These are phyloP conservation scores for Talpa occidentalis DNA, from an alignment of 2,113 vertebrate species.

Conservation along the genomic window DNA sequence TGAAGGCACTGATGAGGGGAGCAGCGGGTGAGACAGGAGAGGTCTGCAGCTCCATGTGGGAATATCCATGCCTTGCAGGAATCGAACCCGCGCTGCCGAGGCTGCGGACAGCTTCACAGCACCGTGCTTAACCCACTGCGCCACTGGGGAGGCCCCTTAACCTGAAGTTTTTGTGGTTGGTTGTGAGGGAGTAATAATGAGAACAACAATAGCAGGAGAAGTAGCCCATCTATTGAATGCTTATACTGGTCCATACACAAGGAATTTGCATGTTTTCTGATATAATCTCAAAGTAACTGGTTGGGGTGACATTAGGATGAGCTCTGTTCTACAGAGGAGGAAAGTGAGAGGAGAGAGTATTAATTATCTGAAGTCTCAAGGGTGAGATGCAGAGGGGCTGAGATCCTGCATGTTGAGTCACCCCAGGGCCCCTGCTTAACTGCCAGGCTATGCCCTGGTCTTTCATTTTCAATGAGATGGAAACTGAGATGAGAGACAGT, in stretches of 20 bases:
- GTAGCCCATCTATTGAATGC: background rate
- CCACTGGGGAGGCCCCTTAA: too few relatives aligned
- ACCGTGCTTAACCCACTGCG: too few relatives aligned
- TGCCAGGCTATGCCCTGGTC: accelerated
- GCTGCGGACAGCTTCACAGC: too few relatives aligned
- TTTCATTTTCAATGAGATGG: background rate
- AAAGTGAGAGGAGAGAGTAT: background rate
- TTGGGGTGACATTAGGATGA: background rate
- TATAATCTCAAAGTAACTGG: background rate
- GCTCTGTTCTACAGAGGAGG: background rate
- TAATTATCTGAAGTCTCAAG: accelerated
- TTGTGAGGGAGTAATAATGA: background rate
- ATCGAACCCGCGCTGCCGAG: too few relatives aligned
- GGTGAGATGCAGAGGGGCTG: background rate
- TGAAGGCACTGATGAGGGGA: too few relatives aligned
- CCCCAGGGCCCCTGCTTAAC: background rate
- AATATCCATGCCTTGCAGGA: too few relatives aligned
- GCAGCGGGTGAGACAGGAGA: too few relatives aligned
- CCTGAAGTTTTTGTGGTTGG: background rate
- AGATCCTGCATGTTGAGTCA: accelerated
- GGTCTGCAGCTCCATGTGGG: too few relatives aligned
- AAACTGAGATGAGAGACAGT: background rate
- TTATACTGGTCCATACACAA: background rate
- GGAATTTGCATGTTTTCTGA: background rate
- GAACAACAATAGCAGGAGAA: too few relatives aligned